phyloP scores from a whole-genome alignment of 2,888 invertebrate genomes.

The Drosophila neutralis region DNA sequence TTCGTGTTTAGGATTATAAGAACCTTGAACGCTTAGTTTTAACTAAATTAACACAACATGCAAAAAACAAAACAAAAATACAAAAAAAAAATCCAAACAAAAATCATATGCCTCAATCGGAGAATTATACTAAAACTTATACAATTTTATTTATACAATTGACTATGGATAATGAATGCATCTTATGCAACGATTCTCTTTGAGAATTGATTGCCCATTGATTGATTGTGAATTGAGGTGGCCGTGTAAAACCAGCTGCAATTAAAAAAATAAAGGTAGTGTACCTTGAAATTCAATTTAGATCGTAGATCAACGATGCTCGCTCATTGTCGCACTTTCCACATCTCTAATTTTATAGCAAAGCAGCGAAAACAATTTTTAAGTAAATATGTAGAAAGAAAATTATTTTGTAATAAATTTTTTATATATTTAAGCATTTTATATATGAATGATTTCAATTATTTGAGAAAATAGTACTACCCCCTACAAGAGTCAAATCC shows the following conservation, averaged over 20 bases:
- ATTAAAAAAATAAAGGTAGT: slow-evolving; percentile 47
- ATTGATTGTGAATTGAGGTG: slow-evolving; percentile 16
- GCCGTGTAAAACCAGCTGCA: slow-evolving; percentile 2
- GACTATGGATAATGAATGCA: slow-evolving; percentile 44
- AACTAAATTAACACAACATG: slow-evolving; percentile 70
- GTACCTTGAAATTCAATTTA: slow-evolving; percentile 48
- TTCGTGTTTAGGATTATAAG: slow-evolving; percentile 77
- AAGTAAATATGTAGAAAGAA: slow-evolving; percentile 54
- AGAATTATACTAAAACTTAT: slow-evolving; percentile 55
- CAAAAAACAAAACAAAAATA: slow-evolving; percentile 28
- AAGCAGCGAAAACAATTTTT: slow-evolving; percentile 45
- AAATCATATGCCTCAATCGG: slow-evolving; percentile 35
- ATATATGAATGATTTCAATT: slow-evolving; percentile 40
- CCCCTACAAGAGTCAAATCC: slow-evolving; percentile 8
- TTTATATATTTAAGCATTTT: slow-evolving; percentile 65
- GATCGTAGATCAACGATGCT: slow-evolving; percentile 41
- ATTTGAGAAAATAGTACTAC: slow-evolving; percentile 18
- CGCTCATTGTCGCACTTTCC: slow-evolving; percentile 50
- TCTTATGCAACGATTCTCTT: slow-evolving; percentile 23
- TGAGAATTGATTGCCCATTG: slow-evolving; percentile 21
- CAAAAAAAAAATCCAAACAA: slow-evolving; percentile 21
- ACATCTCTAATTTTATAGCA: slow-evolving; percentile 50
- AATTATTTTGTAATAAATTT: slow-evolving; percentile 67
- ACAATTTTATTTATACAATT: slow-evolving; percentile 59
- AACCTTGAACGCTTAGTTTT: slow-evolving; percentile 76